Base-by-base conservation (phyloP, 2,888 invertebrate species). In the Sicus ferrugineus region DNA sequence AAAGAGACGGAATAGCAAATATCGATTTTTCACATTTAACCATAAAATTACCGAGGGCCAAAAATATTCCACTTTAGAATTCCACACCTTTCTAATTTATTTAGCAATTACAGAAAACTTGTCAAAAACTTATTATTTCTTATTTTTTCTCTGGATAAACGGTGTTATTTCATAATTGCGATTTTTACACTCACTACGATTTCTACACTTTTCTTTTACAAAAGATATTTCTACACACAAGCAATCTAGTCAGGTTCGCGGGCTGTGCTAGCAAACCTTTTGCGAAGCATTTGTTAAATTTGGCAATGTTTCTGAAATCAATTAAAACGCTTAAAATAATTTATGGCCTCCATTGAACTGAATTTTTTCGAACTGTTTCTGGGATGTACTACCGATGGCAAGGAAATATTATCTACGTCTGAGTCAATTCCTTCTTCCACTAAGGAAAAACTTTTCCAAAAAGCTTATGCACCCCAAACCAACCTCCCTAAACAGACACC, bases 381-480 rank as follows among this genome's bases (percentile, higher is more conserved):
- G 70, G 48, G 65, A 50, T 70, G 71, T 68, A 63, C 71, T 72
- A 75, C 76, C 76, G 76, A 76, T 74, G 75, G 74, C 72, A 73
- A 76, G 74, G 76, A 77, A 75, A 77, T 76, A 75, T 74, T 77
- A 76, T 76, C 75, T 78, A 77, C 76, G 77, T 78, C 75, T 78
- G 75, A 78, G 73, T 78, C 74, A 74, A 23, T 66, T 67, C 69
- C 69, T 28, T 56, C 69, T 72, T 70, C 16, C 52, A 16, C 21
- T 2, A 48, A 11, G 48, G 2, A 31, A 50, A 31, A 64, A 52
- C 64, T 64, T 64, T 50, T 64, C 64, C 9, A 52, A 19, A 21
- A 52, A 31, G 30, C 31, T 64, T 63, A 30, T 2, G 28, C 1
- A 21, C 14, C 21, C 34, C 64, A 23, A 23, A 59, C 3, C 7